Evolutionary conservation across 2,113 vertebrate species (phyloP).

Genomic region (Colistium nudipinnis): DNA sequence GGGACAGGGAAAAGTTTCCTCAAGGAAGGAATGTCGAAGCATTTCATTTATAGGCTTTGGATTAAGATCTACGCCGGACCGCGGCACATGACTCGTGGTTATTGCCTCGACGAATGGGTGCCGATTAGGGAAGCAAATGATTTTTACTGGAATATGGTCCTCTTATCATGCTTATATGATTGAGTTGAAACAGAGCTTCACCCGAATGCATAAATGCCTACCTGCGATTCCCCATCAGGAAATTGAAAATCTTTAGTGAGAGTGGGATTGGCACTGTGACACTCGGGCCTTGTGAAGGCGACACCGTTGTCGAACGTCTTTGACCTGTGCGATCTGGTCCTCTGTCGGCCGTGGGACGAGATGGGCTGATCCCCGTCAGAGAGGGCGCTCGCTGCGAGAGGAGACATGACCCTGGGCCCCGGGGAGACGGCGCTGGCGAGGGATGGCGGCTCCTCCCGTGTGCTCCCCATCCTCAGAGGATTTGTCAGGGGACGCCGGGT

Average conservation of each 20-base stretch:
- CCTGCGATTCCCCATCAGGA: constrained; percentile 66
- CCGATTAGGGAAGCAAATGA: background rate
- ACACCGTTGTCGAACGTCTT: constrained; percentile 72
- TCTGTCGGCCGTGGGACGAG: constrained; percentile 50
- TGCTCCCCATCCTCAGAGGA: constrained; percentile 45
- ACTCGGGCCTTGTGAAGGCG: constrained; percentile 45
- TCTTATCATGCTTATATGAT: background rate
- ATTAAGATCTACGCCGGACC: constrained; percentile 18
- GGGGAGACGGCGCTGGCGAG: constrained; percentile 56
- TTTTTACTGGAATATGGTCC: background rate
- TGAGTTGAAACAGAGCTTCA: background rate
- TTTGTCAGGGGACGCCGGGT: constrained; percentile 64
- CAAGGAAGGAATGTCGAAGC: constrained; percentile 68
- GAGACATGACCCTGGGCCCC: constrained; percentile 62
- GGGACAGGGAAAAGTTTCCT: constrained; percentile 39
- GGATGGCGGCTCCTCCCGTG: constrained; percentile 60
- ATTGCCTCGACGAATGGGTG: background rate
- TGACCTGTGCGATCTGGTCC: constrained; percentile 69
- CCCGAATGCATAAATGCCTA: constrained; percentile 47
- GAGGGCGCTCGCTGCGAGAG: constrained; percentile 63
- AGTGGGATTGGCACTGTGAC: constrained; percentile 45
- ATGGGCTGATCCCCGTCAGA: constrained; percentile 48
- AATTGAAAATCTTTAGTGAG: constrained; percentile 48
- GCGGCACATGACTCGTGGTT: constrained; percentile 5
- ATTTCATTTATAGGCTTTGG: constrained; percentile 58